Evolutionary conservation across 2,888 invertebrate genomes (phyloP).

Genomic region (Adelphocoris suturalis): DNA sequence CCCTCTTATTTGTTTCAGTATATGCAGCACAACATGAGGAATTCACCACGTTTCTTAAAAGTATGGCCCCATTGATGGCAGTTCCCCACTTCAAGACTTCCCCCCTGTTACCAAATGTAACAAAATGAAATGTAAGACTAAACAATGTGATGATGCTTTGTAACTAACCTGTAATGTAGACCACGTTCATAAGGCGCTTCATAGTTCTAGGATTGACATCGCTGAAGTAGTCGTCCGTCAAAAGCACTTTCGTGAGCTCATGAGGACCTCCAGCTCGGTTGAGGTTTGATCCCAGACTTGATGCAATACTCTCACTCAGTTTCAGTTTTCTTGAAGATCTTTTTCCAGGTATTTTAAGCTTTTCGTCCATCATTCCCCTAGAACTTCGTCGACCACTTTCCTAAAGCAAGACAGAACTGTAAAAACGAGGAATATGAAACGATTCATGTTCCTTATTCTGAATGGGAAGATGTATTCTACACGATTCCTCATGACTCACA

Average conservation of each 20-base stretch:
- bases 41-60: too few species aligned
- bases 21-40: too few species aligned
- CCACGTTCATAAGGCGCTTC: slow-evolving; percentile 97
- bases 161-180: slow-evolving; percentile 91
- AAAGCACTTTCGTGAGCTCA: slow-evolving; percentile 88
- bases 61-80: too few species aligned
- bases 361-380: slow-evolving; percentile 81
- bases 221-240: slow-evolving; percentile 99
- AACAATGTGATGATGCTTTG: neutral
- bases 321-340: slow-evolving; percentile 80
- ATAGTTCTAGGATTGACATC: slow-evolving; percentile 99
- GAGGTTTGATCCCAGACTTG: slow-evolving; percentile 93
- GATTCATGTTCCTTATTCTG: too few species aligned
- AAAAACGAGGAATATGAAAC: neutral
- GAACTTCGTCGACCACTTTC: slow-evolving; percentile 68
- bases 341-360: slow-evolving; percentile 81
- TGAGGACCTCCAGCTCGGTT: slow-evolving; percentile 89
- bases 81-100: too few species aligned
- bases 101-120: too few species aligned
- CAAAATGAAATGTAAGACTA: too few species aligned
- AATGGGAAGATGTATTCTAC: too few species aligned
- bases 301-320: slow-evolving; percentile 92
- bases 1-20: too few species aligned
- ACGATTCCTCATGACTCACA: too few species aligned
- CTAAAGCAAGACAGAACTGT: slow-evolving; percentile 1